Percentiles rank a stretch among this genome's conserved stretches.
phyloP scores from a whole-genome alignment of 2,113 vertebrate species.

The Menidia beryllina region DNA sequence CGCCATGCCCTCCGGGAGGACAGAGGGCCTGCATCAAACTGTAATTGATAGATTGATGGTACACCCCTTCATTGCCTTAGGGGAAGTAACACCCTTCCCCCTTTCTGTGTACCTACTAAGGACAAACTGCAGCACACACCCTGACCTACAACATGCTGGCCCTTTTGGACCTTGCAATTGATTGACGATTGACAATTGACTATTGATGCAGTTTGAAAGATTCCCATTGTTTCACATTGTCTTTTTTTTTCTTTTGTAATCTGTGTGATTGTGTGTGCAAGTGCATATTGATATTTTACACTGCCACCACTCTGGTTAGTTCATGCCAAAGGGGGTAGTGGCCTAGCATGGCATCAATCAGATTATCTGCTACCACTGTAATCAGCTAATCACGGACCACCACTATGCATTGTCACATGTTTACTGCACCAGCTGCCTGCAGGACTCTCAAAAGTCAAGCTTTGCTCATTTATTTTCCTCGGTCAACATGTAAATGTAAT shows the following conservation, averaged over 20 bases:
- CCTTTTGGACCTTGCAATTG: background rate
- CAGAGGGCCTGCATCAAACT: conserved; percentile 33
- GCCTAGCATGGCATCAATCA: conserved; percentile 49
- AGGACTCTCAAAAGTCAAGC: background rate
- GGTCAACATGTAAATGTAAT: too few species aligned
- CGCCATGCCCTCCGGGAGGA: conserved; percentile 19
- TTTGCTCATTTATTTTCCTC: background rate
- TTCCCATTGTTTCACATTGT: background rate
- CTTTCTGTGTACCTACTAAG: background rate
- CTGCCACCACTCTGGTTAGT: conserved; percentile 59
- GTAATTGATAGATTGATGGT: conserved; percentile 67
- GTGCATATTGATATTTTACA: conserved; percentile 43
- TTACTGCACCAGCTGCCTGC: conserved; percentile 14
- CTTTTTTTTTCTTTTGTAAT: conserved; percentile 13
- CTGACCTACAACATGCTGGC: background rate
- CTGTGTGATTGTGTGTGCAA: conserved; percentile 30
- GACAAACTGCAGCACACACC: background rate
- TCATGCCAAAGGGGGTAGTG: conserved; percentile 55
- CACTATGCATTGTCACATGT: conserved; percentile 39
- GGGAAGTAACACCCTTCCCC: conserved; percentile 6
- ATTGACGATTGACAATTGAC: too few species aligned
- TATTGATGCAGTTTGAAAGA: background rate
- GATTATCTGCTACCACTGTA: conserved; percentile 61
- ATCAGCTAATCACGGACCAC: conserved; percentile 58
- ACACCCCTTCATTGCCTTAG: conserved; percentile 27